Percentiles rank a stretch among this genome's conserved stretches.
Evolutionary conservation across 2,797 vertebrate genomes (phyloP).

Genomic region (Pangasius macronema): DNA sequence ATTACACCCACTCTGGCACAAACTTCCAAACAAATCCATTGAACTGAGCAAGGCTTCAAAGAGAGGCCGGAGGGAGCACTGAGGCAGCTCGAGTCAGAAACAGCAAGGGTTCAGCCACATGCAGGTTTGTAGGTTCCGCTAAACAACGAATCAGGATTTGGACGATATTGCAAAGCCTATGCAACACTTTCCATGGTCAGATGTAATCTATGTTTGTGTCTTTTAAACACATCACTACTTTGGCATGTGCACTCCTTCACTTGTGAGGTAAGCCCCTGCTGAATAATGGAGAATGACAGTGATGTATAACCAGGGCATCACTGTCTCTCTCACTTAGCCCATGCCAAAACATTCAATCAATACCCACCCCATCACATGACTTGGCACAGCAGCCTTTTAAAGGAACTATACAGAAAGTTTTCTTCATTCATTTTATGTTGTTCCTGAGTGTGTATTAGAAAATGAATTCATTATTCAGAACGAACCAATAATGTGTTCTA

Average conservation of each 20-base stretch:
- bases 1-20: slow-evolving; percentile 47
- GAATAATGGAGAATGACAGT: slow-evolving; percentile 21
- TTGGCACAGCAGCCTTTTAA: slow-evolving; percentile 18
- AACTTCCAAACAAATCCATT: slow-evolving; percentile 48
- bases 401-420: neutral
- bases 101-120: slow-evolving; percentile 22
- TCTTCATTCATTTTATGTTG: neutral
- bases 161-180: neutral
- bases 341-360: neutral
- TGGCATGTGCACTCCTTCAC: neutral
- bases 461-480: neutral
- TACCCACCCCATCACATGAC: neutral
- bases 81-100: slow-evolving; percentile 45
- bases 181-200: neutral
- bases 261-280: neutral
- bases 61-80: slow-evolving; percentile 33
- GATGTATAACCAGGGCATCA: neutral
- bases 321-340: slow-evolving; percentile 3
- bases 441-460: neutral
- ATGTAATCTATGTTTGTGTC: neutral
- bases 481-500: neutral
- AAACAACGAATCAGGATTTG: slow-evolving; percentile 9
- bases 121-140: slow-evolving; percentile 25
- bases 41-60: slow-evolving; percentile 30
- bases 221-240: neutral